These are phyloP conservation scores for Lacerta agilis DNA, from an alignment of 2,797 vertebrate species.

Conservation along the genomic window DNA sequence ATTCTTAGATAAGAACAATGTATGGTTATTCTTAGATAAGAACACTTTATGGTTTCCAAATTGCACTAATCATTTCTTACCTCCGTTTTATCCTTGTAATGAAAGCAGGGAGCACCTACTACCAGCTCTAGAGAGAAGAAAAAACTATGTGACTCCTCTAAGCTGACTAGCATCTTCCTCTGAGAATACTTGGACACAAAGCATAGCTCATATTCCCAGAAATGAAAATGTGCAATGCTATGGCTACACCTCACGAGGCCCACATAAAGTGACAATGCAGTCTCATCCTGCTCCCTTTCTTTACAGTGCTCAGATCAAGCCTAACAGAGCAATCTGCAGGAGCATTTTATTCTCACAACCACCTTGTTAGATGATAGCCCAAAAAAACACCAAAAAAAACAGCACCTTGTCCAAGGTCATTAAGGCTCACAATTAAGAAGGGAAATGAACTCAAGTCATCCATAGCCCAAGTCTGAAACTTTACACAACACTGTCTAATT, in stretches of 20 bases:
- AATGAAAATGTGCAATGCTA: neutral
- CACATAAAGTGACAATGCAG: neutral
- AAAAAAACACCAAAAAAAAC: neutral
- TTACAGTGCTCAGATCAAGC: neutral
- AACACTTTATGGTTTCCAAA: neutral
- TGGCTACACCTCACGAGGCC: neutral
- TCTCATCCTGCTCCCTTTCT: neutral
- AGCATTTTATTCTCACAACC: neutral
- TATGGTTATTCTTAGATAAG: neutral
- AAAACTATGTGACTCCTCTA: neutral
- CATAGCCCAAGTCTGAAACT: neutral
- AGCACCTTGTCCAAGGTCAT: constrained; percentile 24
- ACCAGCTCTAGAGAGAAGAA: neutral
- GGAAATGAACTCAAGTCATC: neutral
- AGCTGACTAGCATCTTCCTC: neutral
- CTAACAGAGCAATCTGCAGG: constrained; percentile 42
- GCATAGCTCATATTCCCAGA: neutral
- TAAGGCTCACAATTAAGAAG: neutral
- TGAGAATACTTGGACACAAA: neutral
- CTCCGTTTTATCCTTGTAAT: neutral
- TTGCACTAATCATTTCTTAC: neutral
- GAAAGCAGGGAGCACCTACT: neutral
- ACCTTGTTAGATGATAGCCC: too few species aligned
- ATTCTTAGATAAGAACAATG: neutral
- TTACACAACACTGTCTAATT: neutral